These are phyloP conservation scores for Coregonus suidteri DNA, from an alignment of 2,797 vertebrate genomes.

Conservation along the genomic window DNA sequence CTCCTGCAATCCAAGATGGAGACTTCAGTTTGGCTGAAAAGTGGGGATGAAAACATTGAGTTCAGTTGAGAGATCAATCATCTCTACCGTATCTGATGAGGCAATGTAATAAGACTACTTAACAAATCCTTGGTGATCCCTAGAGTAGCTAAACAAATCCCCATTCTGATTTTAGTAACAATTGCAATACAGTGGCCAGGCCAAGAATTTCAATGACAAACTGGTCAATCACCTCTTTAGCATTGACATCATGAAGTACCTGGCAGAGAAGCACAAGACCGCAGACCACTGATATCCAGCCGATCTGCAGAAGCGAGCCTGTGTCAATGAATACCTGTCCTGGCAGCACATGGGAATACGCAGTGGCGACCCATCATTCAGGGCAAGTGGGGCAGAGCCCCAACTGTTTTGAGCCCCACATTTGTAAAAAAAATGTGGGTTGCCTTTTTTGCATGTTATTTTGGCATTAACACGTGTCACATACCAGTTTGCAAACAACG, in stretches of 20 bases:
- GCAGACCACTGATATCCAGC: constrained; percentile 86
- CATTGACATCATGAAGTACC: constrained; percentile 82
- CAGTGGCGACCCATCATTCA: no score
- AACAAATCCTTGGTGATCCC: no score
- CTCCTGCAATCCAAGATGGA: constrained; percentile 82
- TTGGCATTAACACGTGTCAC: no score
- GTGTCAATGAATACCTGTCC: constrained; percentile 82
- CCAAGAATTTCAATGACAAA: not conserved
- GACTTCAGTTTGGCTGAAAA: constrained; percentile 77
- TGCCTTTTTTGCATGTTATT: no score
- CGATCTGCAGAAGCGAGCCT: constrained; percentile 77
- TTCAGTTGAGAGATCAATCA: not conserved
- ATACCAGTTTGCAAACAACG: no score
- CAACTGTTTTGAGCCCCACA: no score
- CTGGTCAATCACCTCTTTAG: constrained; percentile 55
- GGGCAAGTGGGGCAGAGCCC: no score
- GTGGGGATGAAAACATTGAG: constrained; percentile 18
- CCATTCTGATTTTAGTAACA: not conserved
- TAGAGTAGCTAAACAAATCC: not conserved
- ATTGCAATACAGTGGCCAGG: not conserved
- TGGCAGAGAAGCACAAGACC: constrained; percentile 79
- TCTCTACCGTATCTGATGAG: not conserved
- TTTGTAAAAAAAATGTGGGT: no score
- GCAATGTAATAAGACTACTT: not conserved
- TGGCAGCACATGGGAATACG: constrained; percentile 81